A percentile compares a stretch with the other conserved stretches of the same genome.
Conservation (phyloP, 2,797 vertebrate genomes). For the Gymnothorax reevesii region DNA sequence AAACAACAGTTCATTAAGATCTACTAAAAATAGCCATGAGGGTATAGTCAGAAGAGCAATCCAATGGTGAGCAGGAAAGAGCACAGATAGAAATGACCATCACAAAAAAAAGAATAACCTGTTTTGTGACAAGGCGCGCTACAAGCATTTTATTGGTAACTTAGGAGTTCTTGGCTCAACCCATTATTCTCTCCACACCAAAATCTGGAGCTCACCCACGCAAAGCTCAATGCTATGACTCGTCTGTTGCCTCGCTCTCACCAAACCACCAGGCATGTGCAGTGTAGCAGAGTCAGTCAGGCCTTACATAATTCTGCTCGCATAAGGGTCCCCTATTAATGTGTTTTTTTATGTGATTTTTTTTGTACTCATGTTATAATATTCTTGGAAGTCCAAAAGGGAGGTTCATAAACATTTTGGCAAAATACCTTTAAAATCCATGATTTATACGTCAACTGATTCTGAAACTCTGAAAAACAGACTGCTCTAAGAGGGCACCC, state of each 20-base stretch:
- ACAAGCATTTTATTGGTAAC: slow-evolving; percentile 4
- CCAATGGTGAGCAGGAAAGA: neutral
- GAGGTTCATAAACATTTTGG: too few relatives aligned
- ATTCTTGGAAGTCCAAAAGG: too few relatives aligned
- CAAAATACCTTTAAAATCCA: too few relatives aligned
- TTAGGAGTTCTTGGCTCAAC: neutral
- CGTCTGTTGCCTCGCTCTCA: neutral
- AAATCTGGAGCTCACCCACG: neutral
- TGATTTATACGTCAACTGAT: too few relatives aligned
- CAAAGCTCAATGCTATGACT: neutral
- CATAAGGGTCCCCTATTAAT: neutral
- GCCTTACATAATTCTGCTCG: neutral
- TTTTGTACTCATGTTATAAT: too few relatives aligned
- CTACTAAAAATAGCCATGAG: neutral
- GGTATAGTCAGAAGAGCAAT: neutral
- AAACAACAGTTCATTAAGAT: neutral
- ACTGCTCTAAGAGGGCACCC: too few relatives aligned
- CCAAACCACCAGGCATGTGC: too few relatives aligned
- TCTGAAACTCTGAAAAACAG: too few relatives aligned
- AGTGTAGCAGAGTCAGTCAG: neutral
- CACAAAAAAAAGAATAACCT: neutral
- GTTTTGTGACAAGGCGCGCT: neutral
- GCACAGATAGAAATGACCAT: neutral
- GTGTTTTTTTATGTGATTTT: too few relatives aligned
- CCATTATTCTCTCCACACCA: neutral